Base-by-base conservation (phyloP, 2,113 vertebrate species). In the Oncorhynchus gorbuscha region DNA sequence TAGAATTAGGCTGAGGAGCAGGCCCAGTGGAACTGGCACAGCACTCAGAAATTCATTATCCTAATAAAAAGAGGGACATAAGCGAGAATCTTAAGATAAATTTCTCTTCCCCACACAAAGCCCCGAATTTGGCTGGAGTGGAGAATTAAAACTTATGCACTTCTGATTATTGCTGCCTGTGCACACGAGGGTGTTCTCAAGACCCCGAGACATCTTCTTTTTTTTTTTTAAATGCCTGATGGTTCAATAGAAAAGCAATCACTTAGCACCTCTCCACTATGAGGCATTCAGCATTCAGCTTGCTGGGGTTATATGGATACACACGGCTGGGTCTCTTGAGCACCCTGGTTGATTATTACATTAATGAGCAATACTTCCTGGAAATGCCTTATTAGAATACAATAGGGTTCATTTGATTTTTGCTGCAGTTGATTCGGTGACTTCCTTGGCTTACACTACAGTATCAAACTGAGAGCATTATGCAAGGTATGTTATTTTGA, bases 41-140 rank as follows among this genome's bases (percentile, higher is more conserved):
- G 81, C 86, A 87, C 85, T 89, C 79, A 59, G 84, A 92, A 92
- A 92, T 93, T 91, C 90, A 93, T 92, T 92, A 93, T 85, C 85
- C 86, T 93, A 93, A 92, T 91, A 93, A 92, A 93, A 91, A 89
- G 89, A 86, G 73, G 79, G 68, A 76, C 80, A 81, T 82, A 83
- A 82, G 80, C 39, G 55, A 81, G 73, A 83, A 84, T 91, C 87
- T 90, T 89, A 88, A 89, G 85, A 89, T 82, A 91, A 89, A 89
- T 87, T 79, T 89, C 75, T 83, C 81, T 71, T 30, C 62, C 68
- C 68, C 73, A 79, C 76, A 86, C 79, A 89, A 83, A 81, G 55
- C 32, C 22, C 18, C 66, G 7, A 61, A 78, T 86, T 69, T 81
- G 78, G 83, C 70, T 85, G 45, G 18, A 76, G 68, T 71, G 76